Evolutionary conservation across 2,888 invertebrate species (phyloP), one percentile per base, ranked within the genome.

Genomic region (Cheilosia urbana): DNA sequence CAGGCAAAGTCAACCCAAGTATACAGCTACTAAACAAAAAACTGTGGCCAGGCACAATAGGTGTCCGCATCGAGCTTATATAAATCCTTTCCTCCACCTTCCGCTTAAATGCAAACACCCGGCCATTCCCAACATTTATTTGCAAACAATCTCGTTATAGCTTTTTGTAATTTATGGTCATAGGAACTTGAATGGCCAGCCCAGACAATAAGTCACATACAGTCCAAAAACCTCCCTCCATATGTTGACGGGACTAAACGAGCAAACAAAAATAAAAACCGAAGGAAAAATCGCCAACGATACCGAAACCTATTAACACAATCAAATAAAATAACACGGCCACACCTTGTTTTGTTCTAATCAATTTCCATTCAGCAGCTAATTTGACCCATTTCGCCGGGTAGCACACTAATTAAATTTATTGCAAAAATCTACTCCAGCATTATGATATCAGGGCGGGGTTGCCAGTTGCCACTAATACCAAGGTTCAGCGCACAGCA

Each of bases 331-430:
- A 45, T 45, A 76, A 34, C 19, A 30, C 73, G 51, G 58, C 75
- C 75, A 34, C 84, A 65, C 69, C 69, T 69, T 65, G 62, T 55
- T 69, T 49, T 49, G 24, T 66, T 65, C 60, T 47, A 75, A 84
- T 80, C 75, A 71, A 84, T 84, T 84, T 75, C 69, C 71, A 80
- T 84, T 84, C 69, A 80, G 55, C 51, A 51, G 40, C 79, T 65
- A 75, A 69, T 76, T 76, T 69, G 55, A 71, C 84, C 80, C 71
- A 53, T 75, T 71, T 69, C 57, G 24, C 37, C 53, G 17, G 53
- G n/a, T 51, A 37, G 42, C 34, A 55, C 75, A 63, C 84, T 58
- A 65, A 77, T 79, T 84, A 63, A 79, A 79, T 79, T 84, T 79
- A 75, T 79, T 69, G 58, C 51, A 58, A 79, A 69, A 69, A 37